Percentiles rank a stretch among this genome's conserved stretches.
Evolutionary conservation across 2,113 vertebrate genomes (phyloP).

Genomic region (Rallus limicola): DNA sequence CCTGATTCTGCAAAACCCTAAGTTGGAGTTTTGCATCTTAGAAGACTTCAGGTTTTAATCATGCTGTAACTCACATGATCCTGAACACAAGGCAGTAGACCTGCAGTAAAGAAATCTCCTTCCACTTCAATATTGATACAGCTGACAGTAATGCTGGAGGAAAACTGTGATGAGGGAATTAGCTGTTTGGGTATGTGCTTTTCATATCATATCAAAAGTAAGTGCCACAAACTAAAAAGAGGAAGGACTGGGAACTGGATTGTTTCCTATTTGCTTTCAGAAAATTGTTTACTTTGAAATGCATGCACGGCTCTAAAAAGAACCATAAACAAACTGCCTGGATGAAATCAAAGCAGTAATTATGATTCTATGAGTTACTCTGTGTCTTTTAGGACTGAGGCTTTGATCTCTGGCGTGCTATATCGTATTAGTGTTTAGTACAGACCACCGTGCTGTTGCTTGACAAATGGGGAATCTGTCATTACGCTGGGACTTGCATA

Average conservation of each 20-base stretch:
- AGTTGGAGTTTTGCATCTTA: constrained; percentile 3
- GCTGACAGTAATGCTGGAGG: neutral
- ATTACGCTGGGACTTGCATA: neutral
- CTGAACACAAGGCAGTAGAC: neutral
- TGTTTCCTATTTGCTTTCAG: constrained; percentile 17
- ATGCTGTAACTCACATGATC: neutral
- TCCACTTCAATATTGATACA: neutral
- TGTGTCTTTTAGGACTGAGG: neutral
- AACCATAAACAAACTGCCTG: neutral
- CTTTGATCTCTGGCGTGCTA: neutral
- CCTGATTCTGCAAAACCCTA: neutral
- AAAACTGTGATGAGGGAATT: neutral
- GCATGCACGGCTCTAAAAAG: neutral
- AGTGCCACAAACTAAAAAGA: neutral
- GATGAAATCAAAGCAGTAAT: constrained; percentile 1
- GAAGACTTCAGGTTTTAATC: neutral
- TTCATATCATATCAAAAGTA: neutral
- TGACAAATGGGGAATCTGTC: neutral
- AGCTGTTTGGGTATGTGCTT: neutral
- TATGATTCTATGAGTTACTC: neutral
- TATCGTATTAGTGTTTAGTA: neutral
- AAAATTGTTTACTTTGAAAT: neutral
- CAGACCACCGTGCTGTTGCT: neutral
- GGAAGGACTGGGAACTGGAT: neutral
- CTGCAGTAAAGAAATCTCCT: neutral